A percentile compares a stretch with the other conserved stretches of the same genome.
phyloP scores from a whole-genome alignment of 2,888 invertebrate genomes.

The Sisyra terminalis region DNA sequence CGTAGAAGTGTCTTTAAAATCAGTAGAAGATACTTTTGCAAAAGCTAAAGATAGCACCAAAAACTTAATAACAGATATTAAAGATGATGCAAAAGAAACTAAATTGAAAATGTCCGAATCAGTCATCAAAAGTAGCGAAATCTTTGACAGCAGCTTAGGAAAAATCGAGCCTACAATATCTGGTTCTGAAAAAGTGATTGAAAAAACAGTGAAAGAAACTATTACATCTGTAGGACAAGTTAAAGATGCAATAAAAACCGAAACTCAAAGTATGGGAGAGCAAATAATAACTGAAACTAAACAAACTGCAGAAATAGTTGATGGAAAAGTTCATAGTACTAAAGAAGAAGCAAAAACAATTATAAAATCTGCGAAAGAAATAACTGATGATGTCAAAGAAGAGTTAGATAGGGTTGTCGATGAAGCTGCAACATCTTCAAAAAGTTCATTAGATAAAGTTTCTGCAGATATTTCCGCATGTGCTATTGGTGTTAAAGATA shows the following conservation, averaged over 20 bases:
- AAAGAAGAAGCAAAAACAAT: slow-evolving; percentile 9
- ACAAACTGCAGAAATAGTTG: neutral
- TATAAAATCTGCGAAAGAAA: slow-evolving; percentile 11
- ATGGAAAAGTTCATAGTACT: neutral
- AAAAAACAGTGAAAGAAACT: neutral
- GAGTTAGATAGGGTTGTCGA: slow-evolving; percentile 10
- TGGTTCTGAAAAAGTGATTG: neutral
- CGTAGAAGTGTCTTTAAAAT: neutral
- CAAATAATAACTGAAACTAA: neutral
- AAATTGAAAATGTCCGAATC: neutral
- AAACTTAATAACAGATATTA: neutral
- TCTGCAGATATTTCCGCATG: slow-evolving; percentile 9
- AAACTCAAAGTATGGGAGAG: neutral
- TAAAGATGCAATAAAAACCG: neutral
- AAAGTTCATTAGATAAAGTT: slow-evolving; percentile 12
- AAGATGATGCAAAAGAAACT: slow-evolving; percentile 1
- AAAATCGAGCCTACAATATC: neutral
- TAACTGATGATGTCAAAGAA: slow-evolving; percentile 13
- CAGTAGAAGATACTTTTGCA: neutral
- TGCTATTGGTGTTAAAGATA: slow-evolving; percentile 1
- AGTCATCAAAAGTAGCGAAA: slow-evolving; percentile 3
- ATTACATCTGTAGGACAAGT: neutral
- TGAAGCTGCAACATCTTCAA: slow-evolving; percentile 9
- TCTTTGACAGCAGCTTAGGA: slow-evolving; percentile 7
- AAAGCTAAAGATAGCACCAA: neutral